Evolutionary conservation across 2,797 vertebrate species (phyloP), one percentile per base, ranked within the genome.

Genomic region (Taeniopygia guttata): DNA sequence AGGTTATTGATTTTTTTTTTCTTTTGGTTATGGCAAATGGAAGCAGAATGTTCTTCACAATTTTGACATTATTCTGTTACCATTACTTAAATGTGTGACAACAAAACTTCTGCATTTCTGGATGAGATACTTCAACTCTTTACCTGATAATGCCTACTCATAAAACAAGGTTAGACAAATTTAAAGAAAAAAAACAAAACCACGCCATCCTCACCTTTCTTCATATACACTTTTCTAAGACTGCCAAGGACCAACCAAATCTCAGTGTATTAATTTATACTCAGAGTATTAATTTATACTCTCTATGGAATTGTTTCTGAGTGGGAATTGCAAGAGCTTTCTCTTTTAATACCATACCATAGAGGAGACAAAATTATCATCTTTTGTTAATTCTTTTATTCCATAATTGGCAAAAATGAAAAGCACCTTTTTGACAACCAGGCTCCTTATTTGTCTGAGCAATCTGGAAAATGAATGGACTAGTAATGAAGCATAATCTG

Each of bases 401-500:
- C 23, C 11, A 27, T 86, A 75, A 42, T 16, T 48, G 36, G 27
- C 87, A 34, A 84, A 81, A 63, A 94, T 63, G 26, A 95, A 95
- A 95, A 78, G 8, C 27, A 69, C 21, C 69, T 14, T 90, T 90
- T 81, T 91, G 27, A 75, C 72, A 91, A 68, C 40, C 2, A 11
- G 30, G 7, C 25, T 77, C 32, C 36, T 27, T 80, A 16, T 91
- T 73, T 93, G 40, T 74, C 45, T 91, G 74, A 91, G 36, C 78
- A 88, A 95, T 89, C 66, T 66, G 72, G 77, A 82, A 93, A 96
- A 96, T 88, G 84, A 88, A 93, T 91, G 73, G 51, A 79, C 64
- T 93, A 78, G 23, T 95, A 97, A 96, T 80, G 80, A 95, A 94
- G 76, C 59, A 55, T 95, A 96, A 93, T 93, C 93, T 92, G 95